Evolutionary conservation across 2,888 invertebrate genomes (phyloP), one percentile per base, ranked within the genome.

Genomic region (Geophilus truncorum): DNA sequence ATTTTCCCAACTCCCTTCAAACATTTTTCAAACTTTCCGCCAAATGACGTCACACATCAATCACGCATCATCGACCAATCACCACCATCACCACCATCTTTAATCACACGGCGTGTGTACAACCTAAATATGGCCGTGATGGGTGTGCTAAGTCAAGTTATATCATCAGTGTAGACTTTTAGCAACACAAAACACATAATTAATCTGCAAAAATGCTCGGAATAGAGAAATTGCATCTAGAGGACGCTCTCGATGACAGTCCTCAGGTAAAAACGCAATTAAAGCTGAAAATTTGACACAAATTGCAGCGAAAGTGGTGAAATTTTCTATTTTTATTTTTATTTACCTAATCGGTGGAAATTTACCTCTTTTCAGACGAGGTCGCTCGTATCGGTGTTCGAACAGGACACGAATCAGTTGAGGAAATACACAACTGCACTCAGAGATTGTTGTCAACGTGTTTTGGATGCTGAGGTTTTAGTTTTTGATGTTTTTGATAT

Each of bases 171-270:
- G 18, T 57, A 57, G 57, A 21, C 18, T 9, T 57, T 21, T 21
- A 9, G 15, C 9, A 57, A 57, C 3, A 1, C 3, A 5, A 21
- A 2, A 21, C 18, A 18, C n/a, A 21, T 7, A 18, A 57, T 21
- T 21, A n/a, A 7, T 57, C 9, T 5, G n/a, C n/a, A n/a, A 76
- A 76, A 32, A 81, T 81, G 81, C 80, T 80, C 25, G 82, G 81
- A 21, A 79, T 82, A 1, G 82, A 82, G 77, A 81, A 80, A 80
- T 45, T 82, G 21, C 82, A 82, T 51, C 36, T 82, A n/a, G 82
- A 82, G 45, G 82, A 82, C 40, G 82, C 82, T 1, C 36, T 82
- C 6, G 82, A 81, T 10, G 82, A 82, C 32, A 82, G 82, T 62
- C 82, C 82, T 34, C 82, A 82, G 80, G 82, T 82, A 25, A 36